Evolutionary conservation across 2,113 vertebrate species (phyloP).

Genomic region (Todiramphus saurophagus): DNA sequence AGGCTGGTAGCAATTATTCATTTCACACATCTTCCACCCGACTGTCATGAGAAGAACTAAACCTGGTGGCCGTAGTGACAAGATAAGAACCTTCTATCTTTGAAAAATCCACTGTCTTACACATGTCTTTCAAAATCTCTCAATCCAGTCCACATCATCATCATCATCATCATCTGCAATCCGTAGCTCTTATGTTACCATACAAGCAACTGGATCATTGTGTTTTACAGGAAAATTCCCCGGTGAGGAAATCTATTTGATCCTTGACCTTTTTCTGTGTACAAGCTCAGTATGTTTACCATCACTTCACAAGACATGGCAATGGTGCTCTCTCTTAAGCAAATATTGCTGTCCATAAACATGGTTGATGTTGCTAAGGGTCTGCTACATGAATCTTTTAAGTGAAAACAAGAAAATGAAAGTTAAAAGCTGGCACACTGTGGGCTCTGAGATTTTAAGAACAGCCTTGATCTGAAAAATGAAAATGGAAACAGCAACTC

Average conservation of each 20-base stretch:
- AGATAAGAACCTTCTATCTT: neutral
- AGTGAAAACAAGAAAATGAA: neutral
- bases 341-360: neutral
- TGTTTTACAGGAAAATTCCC: conserved; percentile 16
- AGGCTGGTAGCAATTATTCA: neutral
- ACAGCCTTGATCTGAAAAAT: neutral
- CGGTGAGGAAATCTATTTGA: conserved; percentile 44
- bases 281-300: conserved; percentile 34
- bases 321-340: neutral
- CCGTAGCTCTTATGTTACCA: neutral
- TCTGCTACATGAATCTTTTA: neutral
- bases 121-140: neutral
- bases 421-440: neutral
- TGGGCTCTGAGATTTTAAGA: neutral
- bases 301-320: neutral
- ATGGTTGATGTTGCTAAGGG: neutral
- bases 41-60: neutral
- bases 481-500: neutral
- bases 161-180: neutral
- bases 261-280: conserved; percentile 17
- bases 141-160: neutral
- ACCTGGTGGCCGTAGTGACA: neutral
- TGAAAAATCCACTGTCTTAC: neutral
- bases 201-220: neutral
- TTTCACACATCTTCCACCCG: neutral